Base-by-base conservation (phyloP, 1,140 invertebrate genomes). In the Caenorhabditis inopinata region DNA sequence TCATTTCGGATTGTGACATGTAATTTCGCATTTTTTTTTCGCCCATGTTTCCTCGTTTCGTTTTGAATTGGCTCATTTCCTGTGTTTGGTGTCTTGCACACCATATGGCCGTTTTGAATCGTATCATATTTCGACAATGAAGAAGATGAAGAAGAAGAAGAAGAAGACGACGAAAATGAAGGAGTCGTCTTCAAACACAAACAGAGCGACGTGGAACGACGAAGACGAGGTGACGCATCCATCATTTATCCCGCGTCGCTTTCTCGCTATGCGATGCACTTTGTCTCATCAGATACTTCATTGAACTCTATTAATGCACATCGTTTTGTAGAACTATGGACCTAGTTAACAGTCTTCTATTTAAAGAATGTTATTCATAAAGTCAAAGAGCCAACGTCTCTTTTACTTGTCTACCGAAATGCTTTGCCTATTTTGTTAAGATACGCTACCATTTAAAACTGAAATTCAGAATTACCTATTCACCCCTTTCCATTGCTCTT, bases 61-160 rank as follows among this genome's bases (percentile, higher is more conserved):
- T 51, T 51, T 51, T 51, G 53, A 58, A 58, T 68, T 68, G 58
- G n/a, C 58, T 38, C 58, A 68, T 68, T 68, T 68, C 58, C 58
- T 68, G 58, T 68, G n/a, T 29, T 29, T 12, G 25, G n/a, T 68
- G n/a, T 32, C 35, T 6, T 14, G 5, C 53, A 58, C 53, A 42
- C 38, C 38, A 42, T 42, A 58, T 58, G 14, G 25, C 32, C 58
- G n/a, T 29, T 68, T 68, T 68, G 58, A 68, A 68, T 68, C 32
- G 58, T 68, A 68, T 68, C 58, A 68, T 21, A 68, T 68, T 68
- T 68, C 58, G 38, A 42, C n/a, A 16, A n/a, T 6, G n/a, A 51
- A 25, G 49, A 51, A 32, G 53, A 16, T 6, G 53, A 68, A 21
- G 58, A 9, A 9, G 58, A 68, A 68, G 58, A 38, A 38, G 58